phyloP scores from a whole-genome alignment of 1,140 invertebrate species.

The Megalonaias nervosa region DNA sequence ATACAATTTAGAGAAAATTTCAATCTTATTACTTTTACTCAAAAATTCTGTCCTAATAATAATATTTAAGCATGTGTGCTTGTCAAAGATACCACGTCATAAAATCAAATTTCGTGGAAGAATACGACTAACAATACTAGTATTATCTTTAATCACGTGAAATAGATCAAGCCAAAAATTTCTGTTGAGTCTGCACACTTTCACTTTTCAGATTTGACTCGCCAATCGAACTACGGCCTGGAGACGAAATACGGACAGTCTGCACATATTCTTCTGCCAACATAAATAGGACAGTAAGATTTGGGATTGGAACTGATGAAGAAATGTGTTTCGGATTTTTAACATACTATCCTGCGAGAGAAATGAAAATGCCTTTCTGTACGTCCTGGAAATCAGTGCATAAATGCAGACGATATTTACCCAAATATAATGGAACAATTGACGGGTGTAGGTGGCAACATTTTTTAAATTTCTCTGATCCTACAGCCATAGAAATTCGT shows the following conservation, averaged over 20 bases:
- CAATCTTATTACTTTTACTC: no score
- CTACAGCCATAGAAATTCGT: no score
- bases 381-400: slow-evolving; percentile 23
- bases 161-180: neutral
- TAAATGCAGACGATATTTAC: slow-evolving; percentile 12
- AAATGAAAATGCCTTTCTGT: slow-evolving; percentile 11
- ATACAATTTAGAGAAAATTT: no score
- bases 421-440: slow-evolving; percentile 21
- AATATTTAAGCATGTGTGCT: neutral
- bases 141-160: neutral
- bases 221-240: slow-evolving; percentile 41
- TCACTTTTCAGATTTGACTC: slow-evolving; percentile 36
- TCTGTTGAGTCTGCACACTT: neutral
- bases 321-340: slow-evolving; percentile 57
- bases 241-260: slow-evolving; percentile 47
- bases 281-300: slow-evolving; percentile 24
- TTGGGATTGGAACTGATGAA: slow-evolving; percentile 46
- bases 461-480: neutral
- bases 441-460: slow-evolving; percentile 23
- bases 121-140: neutral
- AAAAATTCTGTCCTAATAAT: no score
- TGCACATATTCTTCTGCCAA: slow-evolving; percentile 37
- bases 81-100: neutral
- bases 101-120: neutral
- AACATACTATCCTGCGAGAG: slow-evolving; percentile 38